phyloP scores from a whole-genome alignment of 1,140 invertebrate species.

The Drosophila nikananu region DNA sequence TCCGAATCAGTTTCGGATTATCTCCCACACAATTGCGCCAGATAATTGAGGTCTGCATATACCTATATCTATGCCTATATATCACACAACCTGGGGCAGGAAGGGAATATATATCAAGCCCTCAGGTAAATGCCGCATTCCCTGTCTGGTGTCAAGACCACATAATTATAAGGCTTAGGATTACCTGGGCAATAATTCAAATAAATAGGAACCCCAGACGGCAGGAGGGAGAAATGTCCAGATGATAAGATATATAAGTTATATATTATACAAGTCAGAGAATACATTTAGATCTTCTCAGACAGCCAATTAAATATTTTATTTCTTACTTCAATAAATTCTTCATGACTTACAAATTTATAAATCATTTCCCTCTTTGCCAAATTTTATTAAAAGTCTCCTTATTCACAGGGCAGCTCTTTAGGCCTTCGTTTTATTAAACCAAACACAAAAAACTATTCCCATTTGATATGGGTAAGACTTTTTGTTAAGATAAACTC shows the following conservation, averaged over 20 bases:
- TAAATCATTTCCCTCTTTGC: background rate
- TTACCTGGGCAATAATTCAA: constrained; percentile 39
- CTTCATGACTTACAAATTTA: background rate
- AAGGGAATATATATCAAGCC: constrained; percentile 28
- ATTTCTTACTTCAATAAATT: background rate
- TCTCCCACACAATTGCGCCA: constrained; percentile 30
- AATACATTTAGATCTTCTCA: background rate
- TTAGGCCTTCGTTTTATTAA: background rate
- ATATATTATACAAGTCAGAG: too few relatives aligned
- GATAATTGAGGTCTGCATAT: constrained; percentile 35
- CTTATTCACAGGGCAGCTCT: background rate
- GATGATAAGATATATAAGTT: background rate
- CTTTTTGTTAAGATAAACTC: constrained; percentile 31
- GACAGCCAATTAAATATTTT: background rate
- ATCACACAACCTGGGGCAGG: constrained; percentile 12
- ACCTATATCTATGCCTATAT: constrained; percentile 3
- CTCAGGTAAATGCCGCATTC: constrained; percentile 31
- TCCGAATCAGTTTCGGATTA: constrained; percentile 46
- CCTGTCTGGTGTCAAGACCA: constrained; percentile 34
- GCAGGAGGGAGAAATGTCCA: background rate
- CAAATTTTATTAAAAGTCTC: background rate
- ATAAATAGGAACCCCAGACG: constrained; percentile 4
- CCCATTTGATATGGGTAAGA: constrained; percentile 25
- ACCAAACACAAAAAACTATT: constrained; percentile 13
- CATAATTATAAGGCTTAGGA: constrained; percentile 41